Evolutionary conservation across 2,113 vertebrate genomes (phyloP).

Genomic region (Myotis brandtii): DNA sequence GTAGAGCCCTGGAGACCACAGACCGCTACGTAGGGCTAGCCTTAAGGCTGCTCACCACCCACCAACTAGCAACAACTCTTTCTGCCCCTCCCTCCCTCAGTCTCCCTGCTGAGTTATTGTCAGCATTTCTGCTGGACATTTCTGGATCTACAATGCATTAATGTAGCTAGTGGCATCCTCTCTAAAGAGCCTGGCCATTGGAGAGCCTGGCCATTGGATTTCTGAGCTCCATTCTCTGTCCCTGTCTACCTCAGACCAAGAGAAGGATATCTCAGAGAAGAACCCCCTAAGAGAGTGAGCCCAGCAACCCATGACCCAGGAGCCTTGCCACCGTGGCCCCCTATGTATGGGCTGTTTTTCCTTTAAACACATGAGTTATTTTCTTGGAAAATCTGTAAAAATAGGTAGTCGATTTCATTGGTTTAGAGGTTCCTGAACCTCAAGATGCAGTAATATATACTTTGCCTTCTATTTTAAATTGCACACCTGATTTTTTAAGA

Average conservation of each 20-base stretch:
- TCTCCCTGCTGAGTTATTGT: not conserved
- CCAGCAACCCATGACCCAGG: not conserved
- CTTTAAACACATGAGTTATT: not conserved
- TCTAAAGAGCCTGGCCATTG: not conserved
- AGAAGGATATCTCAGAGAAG: not conserved
- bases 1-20: not conserved
- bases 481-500: conserved; percentile 43
- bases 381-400: conserved; percentile 9
- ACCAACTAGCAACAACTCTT: not conserved
- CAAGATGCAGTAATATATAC: not conserved
- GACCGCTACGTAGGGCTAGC: not conserved
- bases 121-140: not conserved
- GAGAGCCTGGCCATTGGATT: not conserved
- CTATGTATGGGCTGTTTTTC: not conserved
- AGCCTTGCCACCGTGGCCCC: not conserved
- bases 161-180: not conserved
- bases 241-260: not conserved
- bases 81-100: not conserved
- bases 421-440: not conserved
- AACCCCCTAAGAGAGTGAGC: not conserved
- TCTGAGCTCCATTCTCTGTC: not conserved
- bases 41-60: not conserved
- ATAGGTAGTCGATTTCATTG: not conserved
- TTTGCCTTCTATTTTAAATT: conserved; percentile 14
- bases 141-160: not conserved